These are phyloP conservation scores for Choloepus hoffmanni DNA, from an alignment of 2,113 vertebrate genomes.

Conservation along the genomic window DNA sequence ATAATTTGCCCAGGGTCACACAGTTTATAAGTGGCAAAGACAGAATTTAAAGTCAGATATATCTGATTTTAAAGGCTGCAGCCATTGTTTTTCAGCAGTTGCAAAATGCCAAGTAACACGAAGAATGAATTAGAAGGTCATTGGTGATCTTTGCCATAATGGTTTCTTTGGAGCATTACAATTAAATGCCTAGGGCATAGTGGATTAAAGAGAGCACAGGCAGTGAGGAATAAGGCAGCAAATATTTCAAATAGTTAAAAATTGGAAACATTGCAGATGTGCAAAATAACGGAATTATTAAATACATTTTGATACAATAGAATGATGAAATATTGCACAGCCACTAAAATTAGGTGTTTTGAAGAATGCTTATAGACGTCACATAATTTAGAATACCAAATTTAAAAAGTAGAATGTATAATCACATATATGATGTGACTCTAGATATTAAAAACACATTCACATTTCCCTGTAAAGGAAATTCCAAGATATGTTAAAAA, in stretches of 20 bases:
- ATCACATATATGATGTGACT: too few relatives aligned
- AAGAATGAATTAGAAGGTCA: background rate
- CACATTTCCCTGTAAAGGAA: too few relatives aligned
- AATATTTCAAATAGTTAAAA: background rate
- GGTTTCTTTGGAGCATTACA: background rate
- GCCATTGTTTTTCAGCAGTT: background rate
- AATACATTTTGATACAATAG: too few relatives aligned
- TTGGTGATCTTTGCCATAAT: background rate
- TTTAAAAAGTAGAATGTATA: too few relatives aligned
- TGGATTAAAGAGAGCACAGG: background rate
- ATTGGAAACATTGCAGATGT: background rate
- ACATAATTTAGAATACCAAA: too few relatives aligned
- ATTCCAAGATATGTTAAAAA: background rate
- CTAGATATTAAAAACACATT: too few relatives aligned
- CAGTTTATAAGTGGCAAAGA: background rate
- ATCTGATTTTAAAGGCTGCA: background rate
- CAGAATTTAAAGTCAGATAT: background rate
- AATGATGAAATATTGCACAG: too few relatives aligned
- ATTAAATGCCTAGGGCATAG: background rate
- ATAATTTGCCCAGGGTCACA: background rate
- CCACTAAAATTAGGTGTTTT: too few relatives aligned
- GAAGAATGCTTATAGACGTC: too few relatives aligned
- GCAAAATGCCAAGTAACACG: background rate
- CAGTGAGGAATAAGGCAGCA: background rate
- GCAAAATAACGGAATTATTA: too few relatives aligned